A percentile compares a stretch with the other conserved stretches of the same genome.
Evolutionary conservation across 23 tunicate genomes (phyloP).

Genomic region (Ciona savignyi): DNA sequence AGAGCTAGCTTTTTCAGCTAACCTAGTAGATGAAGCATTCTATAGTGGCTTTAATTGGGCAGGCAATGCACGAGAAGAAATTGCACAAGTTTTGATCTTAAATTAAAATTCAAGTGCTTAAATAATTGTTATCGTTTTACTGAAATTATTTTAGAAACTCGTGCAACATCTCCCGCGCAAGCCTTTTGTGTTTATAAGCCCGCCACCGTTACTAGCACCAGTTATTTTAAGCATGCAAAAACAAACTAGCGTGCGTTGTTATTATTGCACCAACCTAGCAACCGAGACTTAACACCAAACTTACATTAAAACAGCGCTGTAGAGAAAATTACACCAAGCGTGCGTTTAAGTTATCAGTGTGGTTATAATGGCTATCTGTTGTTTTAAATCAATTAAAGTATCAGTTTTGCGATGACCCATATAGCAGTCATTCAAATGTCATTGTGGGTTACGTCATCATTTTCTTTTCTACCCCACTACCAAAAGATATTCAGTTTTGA

Average conservation of each 20-base stretch:
- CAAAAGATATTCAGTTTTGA: no score
- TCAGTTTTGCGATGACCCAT: constrained; percentile 36
- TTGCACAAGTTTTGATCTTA: no score
- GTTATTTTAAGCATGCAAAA: neutral
- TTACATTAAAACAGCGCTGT: neutral
- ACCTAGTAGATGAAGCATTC: constrained; percentile 83
- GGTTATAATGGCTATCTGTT: neutral
- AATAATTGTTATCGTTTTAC: no score
- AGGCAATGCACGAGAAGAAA: neutral
- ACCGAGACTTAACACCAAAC: constrained; percentile 1
- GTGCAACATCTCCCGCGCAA: no score
- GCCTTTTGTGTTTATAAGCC: neutral
- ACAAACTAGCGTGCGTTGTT: neutral
- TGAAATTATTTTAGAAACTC: no score
- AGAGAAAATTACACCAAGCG: neutral
- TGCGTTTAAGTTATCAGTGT: neutral
- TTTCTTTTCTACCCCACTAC: no score
- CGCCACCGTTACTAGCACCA: neutral
- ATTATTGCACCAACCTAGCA: neutral
- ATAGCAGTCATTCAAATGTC: constrained; percentile 11
- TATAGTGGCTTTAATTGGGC: constrained; percentile 2
- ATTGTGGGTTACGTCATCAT: constrained; percentile 25
- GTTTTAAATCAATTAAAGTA: neutral
- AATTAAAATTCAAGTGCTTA: no score
- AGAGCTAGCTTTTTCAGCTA: constrained; percentile 58